Evolutionary conservation across 2,888 invertebrate genomes (phyloP).

Genomic region (Lasioglossum leucozonium): DNA sequence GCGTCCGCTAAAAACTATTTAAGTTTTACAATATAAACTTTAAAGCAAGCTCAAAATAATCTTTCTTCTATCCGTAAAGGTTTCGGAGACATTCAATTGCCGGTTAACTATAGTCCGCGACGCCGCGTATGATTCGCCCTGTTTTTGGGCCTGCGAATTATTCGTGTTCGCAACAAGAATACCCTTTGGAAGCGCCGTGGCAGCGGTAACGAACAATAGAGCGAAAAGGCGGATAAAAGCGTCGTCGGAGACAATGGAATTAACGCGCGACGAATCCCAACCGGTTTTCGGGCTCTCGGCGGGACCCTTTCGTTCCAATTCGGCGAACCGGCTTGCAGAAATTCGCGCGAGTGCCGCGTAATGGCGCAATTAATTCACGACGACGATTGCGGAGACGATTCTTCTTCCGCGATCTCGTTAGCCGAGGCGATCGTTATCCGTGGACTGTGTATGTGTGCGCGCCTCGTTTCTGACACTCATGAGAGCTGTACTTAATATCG

Average conservation of each 20-base stretch:
- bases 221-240: neutral
- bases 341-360: conserved; percentile 30
- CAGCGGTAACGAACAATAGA: neutral
- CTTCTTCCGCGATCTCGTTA: conserved; percentile 65
- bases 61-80: neutral
- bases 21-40: neutral
- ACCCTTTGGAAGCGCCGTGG: neutral
- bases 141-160: neutral
- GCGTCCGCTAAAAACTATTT: neutral
- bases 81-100: neutral
- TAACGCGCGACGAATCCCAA: neutral
- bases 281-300: neutral
- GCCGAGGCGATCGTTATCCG: conserved; percentile 55
- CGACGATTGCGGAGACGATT: conserved; percentile 46
- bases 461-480: conserved; percentile 2
- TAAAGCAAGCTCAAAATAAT: neutral
- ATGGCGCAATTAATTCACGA: conserved; percentile 47
- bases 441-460: neutral
- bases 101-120: neutral
- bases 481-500: neutral
- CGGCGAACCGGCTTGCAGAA: neutral
- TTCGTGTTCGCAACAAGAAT: neutral
- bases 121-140: neutral
- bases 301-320: neutral
- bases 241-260: conserved; percentile 4